Percentiles rank a stretch among this genome's conserved stretches.
phyloP scores from a whole-genome alignment of 2,888 invertebrate genomes.

The Charanyca ferruginea region DNA sequence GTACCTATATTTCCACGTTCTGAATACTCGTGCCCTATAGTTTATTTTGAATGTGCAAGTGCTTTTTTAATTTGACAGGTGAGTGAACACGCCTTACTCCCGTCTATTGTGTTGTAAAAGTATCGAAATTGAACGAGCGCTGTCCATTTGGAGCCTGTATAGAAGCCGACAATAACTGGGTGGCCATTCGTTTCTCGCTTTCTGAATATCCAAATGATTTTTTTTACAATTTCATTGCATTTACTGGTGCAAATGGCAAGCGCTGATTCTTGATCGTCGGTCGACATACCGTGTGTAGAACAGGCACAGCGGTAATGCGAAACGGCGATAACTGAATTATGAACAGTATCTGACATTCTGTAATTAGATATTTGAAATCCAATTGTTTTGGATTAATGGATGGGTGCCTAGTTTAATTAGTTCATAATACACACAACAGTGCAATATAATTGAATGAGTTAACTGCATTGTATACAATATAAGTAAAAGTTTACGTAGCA shows the following conservation, averaged over 20 bases:
- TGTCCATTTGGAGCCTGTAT: slow-evolving; percentile 87
- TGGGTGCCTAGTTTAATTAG: slow-evolving; percentile 40
- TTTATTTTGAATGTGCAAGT: slow-evolving; percentile 87
- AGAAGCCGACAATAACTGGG: slow-evolving; percentile 84
- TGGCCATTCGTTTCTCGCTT: slow-evolving; percentile 81
- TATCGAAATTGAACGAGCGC: slow-evolving; percentile 89
- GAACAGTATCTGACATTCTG: slow-evolving; percentile 71
- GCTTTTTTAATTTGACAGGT: slow-evolving; percentile 90
- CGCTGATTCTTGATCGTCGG: slow-evolving; percentile 68
- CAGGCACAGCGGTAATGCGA: slow-evolving; percentile 60
- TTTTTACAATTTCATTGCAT: slow-evolving; percentile 84
- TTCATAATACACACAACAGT: slow-evolving; percentile 9
- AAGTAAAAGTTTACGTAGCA: slow-evolving; percentile 37
- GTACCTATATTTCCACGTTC: slow-evolving; percentile 20
- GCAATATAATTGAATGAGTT: slow-evolving; percentile 39
- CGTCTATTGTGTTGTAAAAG: slow-evolving; percentile 89
- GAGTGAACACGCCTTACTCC: slow-evolving; percentile 88
- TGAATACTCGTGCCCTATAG: slow-evolving; percentile 65
- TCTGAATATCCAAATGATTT: slow-evolving; percentile 87
- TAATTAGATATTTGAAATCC: slow-evolving; percentile 56
- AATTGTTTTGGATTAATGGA: slow-evolving; percentile 55
- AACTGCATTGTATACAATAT: slow-evolving; percentile 7
- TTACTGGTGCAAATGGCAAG: slow-evolving; percentile 73
- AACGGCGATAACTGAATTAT: slow-evolving; percentile 78
- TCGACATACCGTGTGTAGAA: slow-evolving; percentile 24